Evolutionary conservation across 2,888 invertebrate species (phyloP).

Genomic region (Acleris holmiana): DNA sequence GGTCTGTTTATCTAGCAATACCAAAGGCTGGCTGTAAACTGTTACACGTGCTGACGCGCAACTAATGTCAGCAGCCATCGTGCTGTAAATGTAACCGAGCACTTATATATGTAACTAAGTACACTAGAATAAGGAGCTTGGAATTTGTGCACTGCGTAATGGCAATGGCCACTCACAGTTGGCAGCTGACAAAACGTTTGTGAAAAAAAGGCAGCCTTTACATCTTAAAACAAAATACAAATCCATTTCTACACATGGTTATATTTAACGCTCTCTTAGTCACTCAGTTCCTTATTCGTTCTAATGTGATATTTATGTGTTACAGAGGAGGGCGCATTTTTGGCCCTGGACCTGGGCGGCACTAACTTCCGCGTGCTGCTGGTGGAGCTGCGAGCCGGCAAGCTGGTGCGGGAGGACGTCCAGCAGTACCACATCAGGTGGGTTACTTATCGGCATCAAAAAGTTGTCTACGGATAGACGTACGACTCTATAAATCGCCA

Average conservation of each 20-base stretch:
- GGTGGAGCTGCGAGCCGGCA: constrained; percentile 84
- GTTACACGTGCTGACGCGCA: constrained; percentile 83
- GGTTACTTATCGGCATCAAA: no score
- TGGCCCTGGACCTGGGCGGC: constrained; percentile 92
- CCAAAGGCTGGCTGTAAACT: background rate
- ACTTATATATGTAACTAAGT: constrained; percentile 87
- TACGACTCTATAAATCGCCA: no score
- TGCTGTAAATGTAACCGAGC: constrained; percentile 89
- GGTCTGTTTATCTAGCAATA: background rate
- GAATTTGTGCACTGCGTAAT: constrained; percentile 83
- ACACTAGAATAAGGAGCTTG: no score
- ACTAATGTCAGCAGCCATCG: constrained; percentile 85
- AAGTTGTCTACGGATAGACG: no score
- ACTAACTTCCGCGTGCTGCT: constrained; percentile 91
- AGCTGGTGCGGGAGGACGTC: constrained; percentile 84
- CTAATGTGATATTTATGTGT: constrained; percentile 23
- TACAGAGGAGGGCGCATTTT: constrained; percentile 88
- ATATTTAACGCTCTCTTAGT: no score
- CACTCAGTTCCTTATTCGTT: no score
- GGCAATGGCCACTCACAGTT: constrained; percentile 57
- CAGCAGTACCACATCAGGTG: constrained; percentile 85
- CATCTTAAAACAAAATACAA: no score
- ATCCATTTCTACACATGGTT: no score
- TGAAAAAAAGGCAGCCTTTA: no score
- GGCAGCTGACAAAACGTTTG: no score